Percentiles rank a stretch among this genome's conserved stretches.
phyloP scores from a whole-genome alignment of 2,113 vertebrate species.

The Hymenochirus boettgeri region DNA sequence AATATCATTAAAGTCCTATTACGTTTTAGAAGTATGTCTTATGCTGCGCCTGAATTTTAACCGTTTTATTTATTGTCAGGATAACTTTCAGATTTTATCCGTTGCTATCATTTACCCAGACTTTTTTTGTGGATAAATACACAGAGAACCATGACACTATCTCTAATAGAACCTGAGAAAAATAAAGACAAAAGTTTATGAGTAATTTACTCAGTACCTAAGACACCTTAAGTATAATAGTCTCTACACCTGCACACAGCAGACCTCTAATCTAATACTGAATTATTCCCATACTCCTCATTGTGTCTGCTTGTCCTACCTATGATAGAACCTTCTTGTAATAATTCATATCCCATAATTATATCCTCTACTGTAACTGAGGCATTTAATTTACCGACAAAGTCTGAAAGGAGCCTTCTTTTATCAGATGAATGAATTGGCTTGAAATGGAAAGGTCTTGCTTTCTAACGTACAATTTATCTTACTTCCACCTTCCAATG shows the following conservation, averaged over 20 bases:
- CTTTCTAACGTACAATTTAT: slow-evolving; percentile 42
- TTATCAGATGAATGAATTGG: slow-evolving; percentile 52
- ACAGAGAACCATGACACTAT: not conserved
- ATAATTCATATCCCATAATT: slow-evolving; percentile 55
- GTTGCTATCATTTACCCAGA: not conserved
- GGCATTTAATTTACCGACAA: slow-evolving; percentile 50
- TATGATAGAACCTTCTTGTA: slow-evolving; percentile 45
- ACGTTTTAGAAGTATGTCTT: not conserved
- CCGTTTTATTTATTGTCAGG: not conserved
- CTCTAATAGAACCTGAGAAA: not conserved
- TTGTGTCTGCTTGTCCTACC: slow-evolving; percentile 47
- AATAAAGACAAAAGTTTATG: slow-evolving; percentile 22
- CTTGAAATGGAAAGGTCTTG: slow-evolving; percentile 49
- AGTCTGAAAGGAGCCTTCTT: slow-evolving; percentile 50
- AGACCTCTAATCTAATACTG: slow-evolving; percentile 47
- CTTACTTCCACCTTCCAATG: not conserved
- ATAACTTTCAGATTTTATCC: not conserved
- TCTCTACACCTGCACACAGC: slow-evolving; percentile 20
- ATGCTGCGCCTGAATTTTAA: not conserved
- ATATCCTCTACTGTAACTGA: slow-evolving; percentile 43
- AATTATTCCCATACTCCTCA: slow-evolving; percentile 47
- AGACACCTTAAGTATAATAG: slow-evolving; percentile 13
- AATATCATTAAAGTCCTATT: not conserved
- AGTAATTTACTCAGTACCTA: slow-evolving; percentile 26
- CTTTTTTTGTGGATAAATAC: not conserved